A percentile compares a stretch with the other conserved stretches of the same genome.
Evolutionary conservation across 2,888 invertebrate species (phyloP).

Genomic region (Brachyopa scutellaris): DNA sequence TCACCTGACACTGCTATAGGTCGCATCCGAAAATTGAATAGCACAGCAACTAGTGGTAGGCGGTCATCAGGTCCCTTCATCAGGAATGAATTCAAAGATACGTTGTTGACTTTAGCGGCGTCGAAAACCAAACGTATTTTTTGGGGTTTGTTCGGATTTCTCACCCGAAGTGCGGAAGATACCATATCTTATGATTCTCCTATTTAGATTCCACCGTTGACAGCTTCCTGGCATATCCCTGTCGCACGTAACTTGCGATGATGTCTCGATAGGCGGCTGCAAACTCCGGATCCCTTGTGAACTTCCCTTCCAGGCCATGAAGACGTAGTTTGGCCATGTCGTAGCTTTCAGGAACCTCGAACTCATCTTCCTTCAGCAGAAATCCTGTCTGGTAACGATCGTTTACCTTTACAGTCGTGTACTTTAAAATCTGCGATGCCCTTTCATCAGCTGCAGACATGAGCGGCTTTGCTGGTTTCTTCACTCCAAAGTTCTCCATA

Average conservation of each 20-base stretch:
- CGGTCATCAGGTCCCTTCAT: not conserved
- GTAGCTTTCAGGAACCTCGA: not conserved
- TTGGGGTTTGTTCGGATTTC: no score
- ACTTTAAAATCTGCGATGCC: not conserved
- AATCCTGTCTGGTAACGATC: not conserved
- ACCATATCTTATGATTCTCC: conserved; percentile 45
- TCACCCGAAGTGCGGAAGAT: conserved; percentile 73
- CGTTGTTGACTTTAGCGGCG: conserved; percentile 16
- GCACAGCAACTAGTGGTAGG: not conserved
- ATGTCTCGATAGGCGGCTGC: conserved; percentile 36
- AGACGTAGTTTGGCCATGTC: not conserved
- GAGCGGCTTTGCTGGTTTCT: not conserved
- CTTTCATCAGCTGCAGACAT: not conserved
- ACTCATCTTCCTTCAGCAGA: not conserved
- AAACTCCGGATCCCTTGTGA: conserved; percentile 35
- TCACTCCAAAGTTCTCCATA: not conserved
- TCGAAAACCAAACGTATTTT: conserved; percentile 42
- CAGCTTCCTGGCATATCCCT: conserved; percentile 48
- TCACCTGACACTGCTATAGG: not conserved
- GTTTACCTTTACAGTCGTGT: not conserved
- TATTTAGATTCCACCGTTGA: not conserved
- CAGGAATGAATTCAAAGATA: not conserved
- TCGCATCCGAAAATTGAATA: not conserved
- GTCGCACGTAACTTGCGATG: conserved; percentile 44
- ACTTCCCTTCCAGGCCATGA: conserved; percentile 13